Conservation (phyloP, 1,140 invertebrate species). For the Drosophila asahinai region DNA sequence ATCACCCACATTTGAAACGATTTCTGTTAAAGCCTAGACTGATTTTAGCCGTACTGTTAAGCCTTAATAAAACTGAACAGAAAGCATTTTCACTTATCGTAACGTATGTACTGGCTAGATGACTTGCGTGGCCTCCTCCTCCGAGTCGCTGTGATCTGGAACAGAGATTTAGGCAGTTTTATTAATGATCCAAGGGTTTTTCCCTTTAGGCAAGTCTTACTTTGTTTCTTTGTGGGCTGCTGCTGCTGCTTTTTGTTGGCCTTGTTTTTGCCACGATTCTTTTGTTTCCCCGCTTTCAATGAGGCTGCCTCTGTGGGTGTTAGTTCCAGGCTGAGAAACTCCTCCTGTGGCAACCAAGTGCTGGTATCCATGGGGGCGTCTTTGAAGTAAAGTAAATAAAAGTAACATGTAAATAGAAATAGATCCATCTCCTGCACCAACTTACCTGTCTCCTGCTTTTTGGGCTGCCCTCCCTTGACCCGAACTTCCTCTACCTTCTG, state of each 20-base stretch:
- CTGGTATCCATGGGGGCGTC: conserved; percentile 22
- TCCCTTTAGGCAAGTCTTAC: conserved; percentile 11
- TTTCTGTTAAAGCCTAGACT: conserved; percentile 52
- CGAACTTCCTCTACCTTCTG: not conserved
- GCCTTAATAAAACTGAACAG: conserved; percentile 43
- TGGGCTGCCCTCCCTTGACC: not conserved
- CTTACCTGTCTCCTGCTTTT: not conserved
- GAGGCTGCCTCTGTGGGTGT: not conserved
- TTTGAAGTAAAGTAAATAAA: not conserved
- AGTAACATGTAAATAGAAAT: too few relatives aligned
- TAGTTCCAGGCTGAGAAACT: not conserved
- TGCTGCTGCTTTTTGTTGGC: conserved; percentile 33
- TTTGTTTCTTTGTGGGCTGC: conserved; percentile 11
- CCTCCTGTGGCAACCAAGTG: conserved; percentile 50
- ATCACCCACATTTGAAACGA: conserved; percentile 15
- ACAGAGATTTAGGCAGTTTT: conserved; percentile 29
- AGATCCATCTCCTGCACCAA: not conserved
- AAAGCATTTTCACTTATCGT: conserved; percentile 38
- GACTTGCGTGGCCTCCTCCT: conserved; percentile 59
- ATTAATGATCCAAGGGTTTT: not conserved
- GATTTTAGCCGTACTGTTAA: conserved; percentile 44
- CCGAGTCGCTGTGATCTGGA: conserved; percentile 65
- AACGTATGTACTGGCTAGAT: conserved; percentile 30
- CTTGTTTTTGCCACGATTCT: conserved; percentile 32
- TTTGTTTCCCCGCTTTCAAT: conserved; percentile 33